These are phyloP conservation scores for Podiceps cristatus DNA, from an alignment of 2,113 vertebrate genomes.

Conservation along the genomic window DNA sequence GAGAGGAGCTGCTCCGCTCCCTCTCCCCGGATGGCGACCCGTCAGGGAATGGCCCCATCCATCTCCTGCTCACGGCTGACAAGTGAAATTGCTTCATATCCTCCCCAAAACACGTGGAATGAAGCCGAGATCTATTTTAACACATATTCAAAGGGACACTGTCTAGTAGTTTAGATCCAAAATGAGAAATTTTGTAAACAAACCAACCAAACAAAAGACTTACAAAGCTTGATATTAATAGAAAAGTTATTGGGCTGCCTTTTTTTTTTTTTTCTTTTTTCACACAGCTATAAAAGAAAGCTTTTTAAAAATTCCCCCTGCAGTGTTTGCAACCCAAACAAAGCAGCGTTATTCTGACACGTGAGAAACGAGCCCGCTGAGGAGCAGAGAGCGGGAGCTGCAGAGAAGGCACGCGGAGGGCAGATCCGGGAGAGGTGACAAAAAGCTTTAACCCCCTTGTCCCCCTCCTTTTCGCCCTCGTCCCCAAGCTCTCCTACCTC, in stretches of 20 bases:
- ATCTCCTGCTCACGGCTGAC: not conserved
- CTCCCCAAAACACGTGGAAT: not conserved
- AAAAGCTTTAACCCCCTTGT: not conserved
- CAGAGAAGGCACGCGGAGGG: fast-evolving
- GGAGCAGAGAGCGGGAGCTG: not conserved
- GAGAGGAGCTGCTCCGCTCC: not conserved
- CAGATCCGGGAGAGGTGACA: fast-evolving
- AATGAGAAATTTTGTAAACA: not conserved
- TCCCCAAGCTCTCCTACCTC: not conserved
- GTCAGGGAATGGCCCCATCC: not conserved
- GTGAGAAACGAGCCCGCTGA: fast-evolving
- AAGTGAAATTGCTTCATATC: not conserved
- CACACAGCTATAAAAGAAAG: not conserved
- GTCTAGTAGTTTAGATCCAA: not conserved
- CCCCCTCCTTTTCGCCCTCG: fast-evolving
- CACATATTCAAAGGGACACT: not conserved
- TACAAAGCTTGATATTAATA: not conserved
- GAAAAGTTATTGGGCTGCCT: not conserved
- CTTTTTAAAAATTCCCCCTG: not conserved
- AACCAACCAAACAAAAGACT: not conserved
- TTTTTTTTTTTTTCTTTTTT: not conserved
- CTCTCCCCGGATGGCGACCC: not conserved
- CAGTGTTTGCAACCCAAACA: not conserved
- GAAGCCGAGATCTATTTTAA: not conserved
- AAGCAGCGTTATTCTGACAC: not conserved